phyloP scores from a whole-genome alignment of 1,140 invertebrate genomes.

The Plectrocnemia conspersa region DNA sequence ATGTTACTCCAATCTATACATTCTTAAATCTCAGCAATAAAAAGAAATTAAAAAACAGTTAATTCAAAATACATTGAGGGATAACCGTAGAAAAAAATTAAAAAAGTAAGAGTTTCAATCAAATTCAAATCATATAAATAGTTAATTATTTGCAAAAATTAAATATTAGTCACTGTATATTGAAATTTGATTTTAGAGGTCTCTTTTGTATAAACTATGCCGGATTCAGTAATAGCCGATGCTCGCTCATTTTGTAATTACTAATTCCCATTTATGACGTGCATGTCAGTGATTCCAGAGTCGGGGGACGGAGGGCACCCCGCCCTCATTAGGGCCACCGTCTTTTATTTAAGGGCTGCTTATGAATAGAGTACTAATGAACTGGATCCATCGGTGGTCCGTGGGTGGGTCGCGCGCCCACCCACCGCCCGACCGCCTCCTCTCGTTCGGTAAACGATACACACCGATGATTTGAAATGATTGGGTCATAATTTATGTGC shows the following conservation, averaged over 20 bases:
- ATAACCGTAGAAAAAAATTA: too few species aligned
- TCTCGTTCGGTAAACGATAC: conserved; percentile 19
- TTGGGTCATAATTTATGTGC: conserved; percentile 21
- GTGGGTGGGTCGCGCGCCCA: conserved; percentile 1
- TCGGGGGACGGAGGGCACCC: background rate
- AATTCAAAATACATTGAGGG: too few species aligned
- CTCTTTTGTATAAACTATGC: too few species aligned
- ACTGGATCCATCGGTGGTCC: conserved; percentile 23
- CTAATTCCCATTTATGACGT: conserved; percentile 10
- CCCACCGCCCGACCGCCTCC: conserved; percentile 1
- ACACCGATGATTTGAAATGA: conserved; percentile 15
- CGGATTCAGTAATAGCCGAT: too few species aligned
- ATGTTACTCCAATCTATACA: too few species aligned
- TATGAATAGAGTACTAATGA: conserved; percentile 35
- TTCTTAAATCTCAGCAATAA: too few species aligned
- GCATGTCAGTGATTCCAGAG: background rate
- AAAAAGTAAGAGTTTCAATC: too few species aligned
- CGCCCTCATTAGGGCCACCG: conserved; percentile 28
- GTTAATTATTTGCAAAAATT: too few species aligned
- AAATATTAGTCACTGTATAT: too few species aligned
- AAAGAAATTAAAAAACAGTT: too few species aligned
- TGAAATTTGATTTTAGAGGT: too few species aligned
- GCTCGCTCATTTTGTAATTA: conserved; percentile 1
- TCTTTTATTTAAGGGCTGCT: conserved; percentile 35
- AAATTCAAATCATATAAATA: too few species aligned